Percentiles rank a stretch among this genome's conserved stretches.
phyloP scores from a whole-genome alignment of 2,113 vertebrate species.

The Cyprinus carpio region DNA sequence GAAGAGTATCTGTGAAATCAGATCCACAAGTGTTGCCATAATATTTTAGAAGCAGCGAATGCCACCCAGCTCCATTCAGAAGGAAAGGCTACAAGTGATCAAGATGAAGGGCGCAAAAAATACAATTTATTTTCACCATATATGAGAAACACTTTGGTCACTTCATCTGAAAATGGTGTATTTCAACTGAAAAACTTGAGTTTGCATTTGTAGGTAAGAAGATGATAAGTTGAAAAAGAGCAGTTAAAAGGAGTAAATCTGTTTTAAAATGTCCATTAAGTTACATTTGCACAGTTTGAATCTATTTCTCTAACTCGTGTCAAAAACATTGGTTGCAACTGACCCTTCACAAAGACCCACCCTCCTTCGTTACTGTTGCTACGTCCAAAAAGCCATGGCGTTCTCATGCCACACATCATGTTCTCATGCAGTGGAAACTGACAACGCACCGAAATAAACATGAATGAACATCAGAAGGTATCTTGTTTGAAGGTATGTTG shows the following conservation, averaged over 20 bases:
- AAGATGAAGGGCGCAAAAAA: background rate
- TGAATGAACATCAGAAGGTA: no score
- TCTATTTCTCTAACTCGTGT: no score
- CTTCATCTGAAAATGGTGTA: conserved; percentile 38
- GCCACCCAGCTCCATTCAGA: conserved; percentile 50
- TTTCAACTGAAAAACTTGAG: background rate
- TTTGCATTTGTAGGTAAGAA: background rate
- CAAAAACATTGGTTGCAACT: no score
- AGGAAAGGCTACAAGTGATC: conserved; percentile 36
- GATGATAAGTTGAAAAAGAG: background rate
- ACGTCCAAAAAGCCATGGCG: no score
- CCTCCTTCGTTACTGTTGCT: no score
- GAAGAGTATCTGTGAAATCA: conserved; percentile 46
- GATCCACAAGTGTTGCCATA: conserved; percentile 46
- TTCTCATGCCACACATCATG: no score
- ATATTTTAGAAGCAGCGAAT: conserved; percentile 51
- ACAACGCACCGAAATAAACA: no score
- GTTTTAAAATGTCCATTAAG: background rate
- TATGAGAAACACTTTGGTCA: background rate
- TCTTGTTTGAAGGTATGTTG: no score
- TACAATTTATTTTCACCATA: conserved; percentile 12
- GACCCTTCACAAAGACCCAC: no score
- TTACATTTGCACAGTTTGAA: background rate
- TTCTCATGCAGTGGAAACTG: no score
- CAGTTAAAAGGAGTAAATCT: background rate